Base-by-base conservation (phyloP, 2,888 invertebrate species). In the Erannis defoliaria region DNA sequence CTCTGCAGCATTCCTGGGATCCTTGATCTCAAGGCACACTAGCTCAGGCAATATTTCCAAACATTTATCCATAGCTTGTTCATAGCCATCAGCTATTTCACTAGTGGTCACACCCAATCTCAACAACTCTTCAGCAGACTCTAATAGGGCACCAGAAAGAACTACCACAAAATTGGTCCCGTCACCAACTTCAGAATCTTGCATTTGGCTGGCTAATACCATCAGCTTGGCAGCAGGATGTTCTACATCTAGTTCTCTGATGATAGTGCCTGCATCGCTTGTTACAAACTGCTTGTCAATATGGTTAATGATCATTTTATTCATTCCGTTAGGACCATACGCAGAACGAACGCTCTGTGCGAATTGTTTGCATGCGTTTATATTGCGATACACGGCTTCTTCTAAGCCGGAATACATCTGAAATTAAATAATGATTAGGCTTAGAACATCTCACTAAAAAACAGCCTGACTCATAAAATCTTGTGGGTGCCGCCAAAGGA, bases 231-330 rank as follows among this genome's bases (percentile, higher is more conserved):
- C 99, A 37, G 99, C 99, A 37, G 99, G 99, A 89, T 99, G 99
- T 85, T 99, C 98, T 23, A 99, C 97, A 93, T 99, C 98, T 42
- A 99, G 89, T 85, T 99, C 98, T 68, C 97, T 95, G 74, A 99
- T 97, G 66, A 99, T 99, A 0, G 99, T 99, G 0, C 98, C 99
- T 19, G 99, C 99, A 94, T 99, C 99, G 85, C 98, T 99, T 0
- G 99, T 99, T 3, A 99, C 98, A 93, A 99, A 99, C 74, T 99
- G 96, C 83, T 99, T 99, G 81, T 99, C 99, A 72, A 99, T 95
- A 85, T 99, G 99, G 90, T 99, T 99, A 62, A 99, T 99, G 19
- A 99, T 97, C 97, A 99, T 99, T 94, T 99, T 99, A 89, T 99
- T 99, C 97, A 97, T 97, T 73, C 99, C 99, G 93, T 98, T 98